These are phyloP conservation scores for Pogonophryne albipinna DNA, from an alignment of 2,797 vertebrate species.

Conservation along the genomic window DNA sequence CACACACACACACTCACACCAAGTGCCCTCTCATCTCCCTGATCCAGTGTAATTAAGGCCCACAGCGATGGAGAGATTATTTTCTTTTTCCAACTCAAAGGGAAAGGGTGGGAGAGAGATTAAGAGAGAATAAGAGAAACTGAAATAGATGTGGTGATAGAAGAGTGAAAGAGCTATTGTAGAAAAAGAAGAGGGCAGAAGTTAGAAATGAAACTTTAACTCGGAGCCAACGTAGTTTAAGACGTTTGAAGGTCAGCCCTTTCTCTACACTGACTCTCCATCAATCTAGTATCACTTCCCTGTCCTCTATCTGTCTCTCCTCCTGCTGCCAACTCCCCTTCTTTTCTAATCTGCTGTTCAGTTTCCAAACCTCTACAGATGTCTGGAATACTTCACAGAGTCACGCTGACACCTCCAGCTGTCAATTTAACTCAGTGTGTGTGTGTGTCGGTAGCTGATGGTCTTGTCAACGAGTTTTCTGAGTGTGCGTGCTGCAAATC, in stretches of 20 bases:
- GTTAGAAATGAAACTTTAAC: conserved; percentile 71
- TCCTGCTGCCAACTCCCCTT: conserved; percentile 4
- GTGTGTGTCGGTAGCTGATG: conserved; percentile 15
- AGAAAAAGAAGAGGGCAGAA: conserved; percentile 21
- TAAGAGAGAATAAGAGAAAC: conserved; percentile 47
- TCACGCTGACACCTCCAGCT: conserved; percentile 52
- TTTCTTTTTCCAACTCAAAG: conserved; percentile 58
- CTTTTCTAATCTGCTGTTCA: conserved; percentile 48
- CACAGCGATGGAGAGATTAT: conserved; percentile 73
- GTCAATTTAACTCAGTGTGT: conserved; percentile 43
- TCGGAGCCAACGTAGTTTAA: conserved; percentile 51
- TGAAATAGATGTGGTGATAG: conserved; percentile 52
- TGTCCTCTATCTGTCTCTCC: conserved; percentile 33
- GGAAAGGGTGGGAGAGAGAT: conserved; percentile 44
- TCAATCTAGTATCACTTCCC: conserved; percentile 66
- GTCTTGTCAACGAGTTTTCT: conserved; percentile 18
- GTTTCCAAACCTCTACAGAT: conserved; percentile 60
- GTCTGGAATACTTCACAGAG: conserved; percentile 48
- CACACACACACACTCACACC: conserved; percentile 28
- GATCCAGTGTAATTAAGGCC: conserved; percentile 77
- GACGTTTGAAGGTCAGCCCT: conserved; percentile 61
- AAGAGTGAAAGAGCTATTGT: conserved; percentile 21
- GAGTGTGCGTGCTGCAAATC: conserved; percentile 22
- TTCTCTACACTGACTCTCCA: conserved; percentile 50
- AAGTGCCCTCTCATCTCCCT: conserved; percentile 63